Percentiles rank a stretch among this genome's conserved stretches.
phyloP scores from a whole-genome alignment of 2,797 vertebrate genomes.

The Urophycis tenuis region DNA sequence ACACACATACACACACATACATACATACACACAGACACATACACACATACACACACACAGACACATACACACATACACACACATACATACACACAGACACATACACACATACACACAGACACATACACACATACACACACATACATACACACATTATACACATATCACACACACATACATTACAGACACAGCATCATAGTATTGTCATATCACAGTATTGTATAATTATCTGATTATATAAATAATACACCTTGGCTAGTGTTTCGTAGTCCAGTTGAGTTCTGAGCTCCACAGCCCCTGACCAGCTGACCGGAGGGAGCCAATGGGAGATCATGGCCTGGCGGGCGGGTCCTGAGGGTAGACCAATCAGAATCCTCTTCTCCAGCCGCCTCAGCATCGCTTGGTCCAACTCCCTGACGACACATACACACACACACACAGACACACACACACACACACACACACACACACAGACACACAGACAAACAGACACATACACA shows the following conservation, averaged over 20 bases:
- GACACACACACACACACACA: too few relatives aligned
- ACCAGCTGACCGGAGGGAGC: conserved; percentile 81
- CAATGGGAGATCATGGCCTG: conserved; percentile 85
- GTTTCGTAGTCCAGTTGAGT: conserved; percentile 77
- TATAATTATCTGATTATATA: background rate
- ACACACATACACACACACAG: too few relatives aligned
- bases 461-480: too few relatives aligned
- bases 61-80: too few relatives aligned
- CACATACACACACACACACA: too few relatives aligned
- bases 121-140: background rate
- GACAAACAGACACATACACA: too few relatives aligned
- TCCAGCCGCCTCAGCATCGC: conserved; percentile 91
- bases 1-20: too few relatives aligned
- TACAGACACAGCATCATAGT: background rate
- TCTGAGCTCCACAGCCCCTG: conserved; percentile 70
- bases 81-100: background rate
- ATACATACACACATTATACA: background rate
- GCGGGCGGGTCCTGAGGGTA: conserved; percentile 79
- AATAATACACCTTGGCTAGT: conserved; percentile 73
- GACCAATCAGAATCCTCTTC: conserved; percentile 89
- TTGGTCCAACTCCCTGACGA: conserved; percentile 89
- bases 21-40: too few relatives aligned
- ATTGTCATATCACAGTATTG: too few relatives aligned
- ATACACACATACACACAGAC: too few relatives aligned
- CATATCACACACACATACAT: too few relatives aligned